phyloP scores from a whole-genome alignment of 2,797 vertebrate species.

The Diplodus sargus region DNA sequence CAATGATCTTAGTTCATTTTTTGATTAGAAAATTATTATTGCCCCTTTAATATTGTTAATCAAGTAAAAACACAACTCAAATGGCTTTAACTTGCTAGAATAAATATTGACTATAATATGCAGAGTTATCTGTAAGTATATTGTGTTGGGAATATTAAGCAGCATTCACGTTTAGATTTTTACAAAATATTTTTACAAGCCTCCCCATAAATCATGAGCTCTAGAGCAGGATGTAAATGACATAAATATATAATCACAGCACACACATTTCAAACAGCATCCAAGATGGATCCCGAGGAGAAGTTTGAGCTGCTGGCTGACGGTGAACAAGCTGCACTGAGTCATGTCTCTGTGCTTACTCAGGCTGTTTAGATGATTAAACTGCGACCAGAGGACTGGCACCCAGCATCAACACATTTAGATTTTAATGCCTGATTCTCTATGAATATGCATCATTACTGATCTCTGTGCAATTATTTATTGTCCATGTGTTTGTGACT shows the following conservation, averaged over 20 bases:
- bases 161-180: background rate
- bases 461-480: constrained; percentile 20
- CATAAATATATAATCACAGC: background rate
- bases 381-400: constrained; percentile 25
- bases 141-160: background rate
- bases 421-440: constrained; percentile 28
- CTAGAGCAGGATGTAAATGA: background rate
- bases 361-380: constrained; percentile 29
- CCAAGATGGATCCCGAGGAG: background rate
- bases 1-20: no score
- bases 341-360: constrained; percentile 32
- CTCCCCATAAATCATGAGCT: background rate
- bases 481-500: background rate
- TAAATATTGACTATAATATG: no score
- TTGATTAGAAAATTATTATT: no score
- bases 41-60: no score
- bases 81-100: no score
- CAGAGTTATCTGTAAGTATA: background rate
- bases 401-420: background rate
- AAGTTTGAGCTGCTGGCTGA: background rate
- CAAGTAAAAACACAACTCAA: no score
- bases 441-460: constrained; percentile 32
- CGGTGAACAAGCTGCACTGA: constrained; percentile 7
- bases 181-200: background rate
- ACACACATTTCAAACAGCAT: constrained; percentile 7